Percentiles rank a stretch among this genome's conserved stretches.
Evolutionary conservation across 2,888 invertebrate species (phyloP).

Genomic region (Syritta pipiens): DNA sequence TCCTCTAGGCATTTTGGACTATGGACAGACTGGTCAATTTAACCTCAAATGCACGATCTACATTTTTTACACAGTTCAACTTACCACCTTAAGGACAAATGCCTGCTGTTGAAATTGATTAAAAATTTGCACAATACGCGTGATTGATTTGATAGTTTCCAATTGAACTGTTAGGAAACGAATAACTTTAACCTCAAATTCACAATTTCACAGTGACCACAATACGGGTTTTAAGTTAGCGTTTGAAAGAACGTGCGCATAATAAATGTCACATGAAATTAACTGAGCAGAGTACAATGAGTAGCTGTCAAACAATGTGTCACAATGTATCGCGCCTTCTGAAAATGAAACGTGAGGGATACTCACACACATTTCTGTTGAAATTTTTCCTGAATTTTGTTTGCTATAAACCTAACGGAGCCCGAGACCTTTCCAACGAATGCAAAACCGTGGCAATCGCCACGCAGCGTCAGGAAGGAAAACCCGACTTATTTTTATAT

Average conservation of each 20-base stretch:
- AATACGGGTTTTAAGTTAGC: constrained; percentile 36
- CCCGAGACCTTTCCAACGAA: constrained; percentile 40
- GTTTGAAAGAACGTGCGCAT: constrained; percentile 16
- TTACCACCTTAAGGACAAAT: no score
- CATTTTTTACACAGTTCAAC: constrained; percentile 39
- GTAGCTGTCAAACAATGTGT: constrained; percentile 24
- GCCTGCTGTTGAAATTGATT: constrained; percentile 41
- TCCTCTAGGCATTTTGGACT: constrained; percentile 1
- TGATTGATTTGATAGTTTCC: constrained; percentile 25
- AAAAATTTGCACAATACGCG: constrained; percentile 47
- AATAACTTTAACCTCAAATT: constrained; percentile 3
- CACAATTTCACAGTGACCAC: constrained; percentile 35
- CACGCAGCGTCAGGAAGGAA: constrained; percentile 1
- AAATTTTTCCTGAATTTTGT: constrained; percentile 72
- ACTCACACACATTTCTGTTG: constrained; percentile 10
- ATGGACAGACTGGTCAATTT: constrained; percentile 29
- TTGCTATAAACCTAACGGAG: constrained; percentile 27
- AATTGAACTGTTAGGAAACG: constrained; percentile 30
- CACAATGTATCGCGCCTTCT: constrained; percentile 30
- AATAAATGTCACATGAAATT: constrained; percentile 21
- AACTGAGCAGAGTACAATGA: constrained; percentile 29
- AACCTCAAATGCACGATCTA: constrained; percentile 46
- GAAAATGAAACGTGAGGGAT: not conserved
- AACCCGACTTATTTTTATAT: no score
- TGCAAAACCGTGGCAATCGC: constrained; percentile 32